These are phyloP conservation scores for Apotomis capreana DNA, from an alignment of 2,888 invertebrate genomes.

Conservation along the genomic window DNA sequence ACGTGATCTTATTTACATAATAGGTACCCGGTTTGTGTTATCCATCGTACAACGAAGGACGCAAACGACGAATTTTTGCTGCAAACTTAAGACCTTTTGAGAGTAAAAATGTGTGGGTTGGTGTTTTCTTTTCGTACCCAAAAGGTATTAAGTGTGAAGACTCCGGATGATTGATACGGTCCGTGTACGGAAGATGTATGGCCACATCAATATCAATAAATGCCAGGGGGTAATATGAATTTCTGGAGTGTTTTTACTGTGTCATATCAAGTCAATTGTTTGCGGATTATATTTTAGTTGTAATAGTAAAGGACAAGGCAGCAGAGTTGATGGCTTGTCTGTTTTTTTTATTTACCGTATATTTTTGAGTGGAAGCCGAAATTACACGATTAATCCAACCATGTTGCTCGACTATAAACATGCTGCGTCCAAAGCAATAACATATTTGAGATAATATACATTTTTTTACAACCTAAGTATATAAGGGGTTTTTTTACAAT, in stretches of 20 bases:
- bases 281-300: neutral
- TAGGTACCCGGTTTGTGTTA: slow-evolving; percentile 50
- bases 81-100: neutral
- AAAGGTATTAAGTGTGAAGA: slow-evolving; percentile 65
- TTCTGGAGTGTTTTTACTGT: slow-evolving; percentile 7
- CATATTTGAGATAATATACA: too few species aligned
- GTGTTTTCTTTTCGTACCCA: slow-evolving; percentile 57
- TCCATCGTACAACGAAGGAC: neutral
- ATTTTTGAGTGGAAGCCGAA: too few species aligned
- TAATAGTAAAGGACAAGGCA: neutral
- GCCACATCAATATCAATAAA: slow-evolving; percentile 44
- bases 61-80: neutral
- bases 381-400: too few species aligned
- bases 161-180: slow-evolving; percentile 70
- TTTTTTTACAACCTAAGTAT: too few species aligned
- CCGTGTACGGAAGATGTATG: slow-evolving; percentile 70
- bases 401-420: too few species aligned
- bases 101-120: slow-evolving; percentile 54
- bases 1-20: slow-evolving; percentile 78
- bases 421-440: too few species aligned
- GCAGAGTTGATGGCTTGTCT: too few species aligned
- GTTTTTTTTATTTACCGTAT: too few species aligned
- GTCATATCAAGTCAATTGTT: slow-evolving; percentile 1
- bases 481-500: too few species aligned
- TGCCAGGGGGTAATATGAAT: slow-evolving; percentile 29